A percentile compares a stretch with the other conserved stretches of the same genome.
Conservation (phyloP, 2,888 invertebrate species). For the Spodoptera picta region DNA sequence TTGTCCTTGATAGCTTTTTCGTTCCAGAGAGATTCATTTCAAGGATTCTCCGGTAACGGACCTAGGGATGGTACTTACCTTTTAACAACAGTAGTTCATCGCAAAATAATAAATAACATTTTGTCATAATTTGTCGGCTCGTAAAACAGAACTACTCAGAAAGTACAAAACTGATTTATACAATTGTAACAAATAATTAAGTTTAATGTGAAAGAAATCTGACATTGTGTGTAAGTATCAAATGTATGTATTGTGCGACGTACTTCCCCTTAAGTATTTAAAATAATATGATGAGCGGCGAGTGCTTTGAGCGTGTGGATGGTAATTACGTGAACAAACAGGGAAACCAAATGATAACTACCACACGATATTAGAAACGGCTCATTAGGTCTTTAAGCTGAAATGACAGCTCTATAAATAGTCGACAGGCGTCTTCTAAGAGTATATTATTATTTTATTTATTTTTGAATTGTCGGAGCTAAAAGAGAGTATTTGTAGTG, state of each 20-base stretch:
- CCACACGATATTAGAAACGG: constrained; percentile 84
- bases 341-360: constrained; percentile 77
- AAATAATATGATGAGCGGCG: constrained; percentile 38
- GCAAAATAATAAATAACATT: too few relatives aligned
- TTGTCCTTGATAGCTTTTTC: constrained; percentile 61
- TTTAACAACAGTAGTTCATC: constrained; percentile 1
- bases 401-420: constrained; percentile 86
- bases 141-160: too few relatives aligned
- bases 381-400: constrained; percentile 86
- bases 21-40: constrained; percentile 44
- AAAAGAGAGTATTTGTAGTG: constrained; percentile 73
- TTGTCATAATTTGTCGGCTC: too few relatives aligned
- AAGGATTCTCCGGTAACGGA: constrained; percentile 31
- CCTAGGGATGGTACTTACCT: constrained; percentile 18
- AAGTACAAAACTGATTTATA: too few relatives aligned
- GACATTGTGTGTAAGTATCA: not conserved
- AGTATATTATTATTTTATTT: constrained; percentile 73
- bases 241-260: not conserved
- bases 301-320: constrained; percentile 61
- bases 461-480: constrained; percentile 71
- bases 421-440: constrained; percentile 69
- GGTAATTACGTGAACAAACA: constrained; percentile 83
- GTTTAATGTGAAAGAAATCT: too few relatives aligned
- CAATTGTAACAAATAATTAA: too few relatives aligned
- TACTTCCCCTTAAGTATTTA: constrained; percentile 29